Percentiles rank a stretch among this genome's conserved stretches.
Evolutionary conservation across 2,113 vertebrate species (phyloP).

Genomic region (Psephotus haematonotus): DNA sequence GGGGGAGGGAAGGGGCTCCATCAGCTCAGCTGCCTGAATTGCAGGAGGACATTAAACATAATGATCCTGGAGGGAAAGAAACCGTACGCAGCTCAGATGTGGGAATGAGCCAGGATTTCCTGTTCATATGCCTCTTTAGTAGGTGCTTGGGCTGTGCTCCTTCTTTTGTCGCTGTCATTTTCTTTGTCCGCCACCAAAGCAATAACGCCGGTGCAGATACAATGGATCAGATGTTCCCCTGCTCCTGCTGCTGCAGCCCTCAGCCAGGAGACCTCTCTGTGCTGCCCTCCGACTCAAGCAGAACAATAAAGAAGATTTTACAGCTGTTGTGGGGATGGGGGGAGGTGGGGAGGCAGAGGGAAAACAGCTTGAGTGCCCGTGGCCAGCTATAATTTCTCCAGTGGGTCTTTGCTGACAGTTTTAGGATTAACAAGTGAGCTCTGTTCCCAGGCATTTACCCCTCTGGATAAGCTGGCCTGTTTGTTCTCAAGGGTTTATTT

Average conservation of each 20-base stretch:
- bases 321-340: constrained; percentile 52
- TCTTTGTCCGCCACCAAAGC: constrained; percentile 27
- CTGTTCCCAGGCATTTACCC: constrained; percentile 63
- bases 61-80: constrained; percentile 44
- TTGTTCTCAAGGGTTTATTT: constrained; percentile 77
- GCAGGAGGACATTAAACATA: constrained; percentile 47
- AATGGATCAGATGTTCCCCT: constrained; percentile 39
- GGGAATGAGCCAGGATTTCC: constrained; percentile 48
- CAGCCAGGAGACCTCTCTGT: background rate
- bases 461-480: constrained; percentile 61
- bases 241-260: constrained; percentile 5
- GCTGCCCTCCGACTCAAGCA: background rate
- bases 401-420: constrained; percentile 51
- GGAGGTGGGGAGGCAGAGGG: background rate
- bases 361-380: constrained; percentile 62
- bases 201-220: constrained; percentile 12
- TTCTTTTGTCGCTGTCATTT: background rate
- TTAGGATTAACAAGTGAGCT: constrained; percentile 68
- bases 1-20: constrained; percentile 9
- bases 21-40: constrained; percentile 32
- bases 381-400: constrained; percentile 68
- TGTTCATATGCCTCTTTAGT: constrained; percentile 45
- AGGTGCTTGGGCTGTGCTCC: background rate
- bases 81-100: background rate
- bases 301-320: constrained; percentile 66